A percentile compares a stretch with the other conserved stretches of the same genome.
These are phyloP conservation scores for Pelusios castaneus DNA, from an alignment of 2,113 vertebrate genomes.

Conservation along the genomic window DNA sequence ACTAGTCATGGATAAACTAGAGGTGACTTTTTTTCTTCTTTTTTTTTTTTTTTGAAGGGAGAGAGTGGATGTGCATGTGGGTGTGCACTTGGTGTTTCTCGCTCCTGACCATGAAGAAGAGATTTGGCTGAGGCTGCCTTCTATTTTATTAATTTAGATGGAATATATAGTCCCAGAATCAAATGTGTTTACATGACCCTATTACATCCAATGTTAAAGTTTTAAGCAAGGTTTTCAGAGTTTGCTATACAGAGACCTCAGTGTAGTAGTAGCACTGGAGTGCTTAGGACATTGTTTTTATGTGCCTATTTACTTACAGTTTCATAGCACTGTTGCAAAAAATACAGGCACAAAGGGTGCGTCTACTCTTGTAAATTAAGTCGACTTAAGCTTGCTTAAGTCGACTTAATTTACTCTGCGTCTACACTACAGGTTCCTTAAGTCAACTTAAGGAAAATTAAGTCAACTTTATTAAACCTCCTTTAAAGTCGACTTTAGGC, in stretches of 20 bases:
- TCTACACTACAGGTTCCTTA: too few relatives aligned
- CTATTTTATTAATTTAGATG: background rate
- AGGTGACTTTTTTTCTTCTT: background rate
- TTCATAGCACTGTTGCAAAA: background rate
- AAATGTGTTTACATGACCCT: background rate
- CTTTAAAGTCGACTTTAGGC: too few relatives aligned
- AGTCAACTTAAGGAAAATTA: too few relatives aligned
- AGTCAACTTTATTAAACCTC: too few relatives aligned
- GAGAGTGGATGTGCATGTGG: background rate
- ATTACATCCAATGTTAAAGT: background rate
- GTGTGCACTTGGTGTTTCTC: background rate
- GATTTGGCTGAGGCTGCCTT: background rate
- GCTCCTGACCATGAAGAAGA: background rate
- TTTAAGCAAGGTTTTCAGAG: background rate
- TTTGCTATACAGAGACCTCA: background rate
- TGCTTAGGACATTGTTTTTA: background rate
- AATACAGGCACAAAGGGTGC: too few relatives aligned
- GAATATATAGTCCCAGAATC: background rate
- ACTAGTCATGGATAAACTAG: background rate
- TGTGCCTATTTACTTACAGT: background rate
- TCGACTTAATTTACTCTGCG: too few relatives aligned
- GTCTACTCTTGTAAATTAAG: too few relatives aligned
- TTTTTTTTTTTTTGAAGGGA: background rate
- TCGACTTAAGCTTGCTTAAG: too few relatives aligned
- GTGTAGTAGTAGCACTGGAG: too few relatives aligned